A percentile compares a stretch with the other conserved stretches of the same genome.
Conservation (phyloP, 2,888 invertebrate species). For the Lycia hirtaria region DNA sequence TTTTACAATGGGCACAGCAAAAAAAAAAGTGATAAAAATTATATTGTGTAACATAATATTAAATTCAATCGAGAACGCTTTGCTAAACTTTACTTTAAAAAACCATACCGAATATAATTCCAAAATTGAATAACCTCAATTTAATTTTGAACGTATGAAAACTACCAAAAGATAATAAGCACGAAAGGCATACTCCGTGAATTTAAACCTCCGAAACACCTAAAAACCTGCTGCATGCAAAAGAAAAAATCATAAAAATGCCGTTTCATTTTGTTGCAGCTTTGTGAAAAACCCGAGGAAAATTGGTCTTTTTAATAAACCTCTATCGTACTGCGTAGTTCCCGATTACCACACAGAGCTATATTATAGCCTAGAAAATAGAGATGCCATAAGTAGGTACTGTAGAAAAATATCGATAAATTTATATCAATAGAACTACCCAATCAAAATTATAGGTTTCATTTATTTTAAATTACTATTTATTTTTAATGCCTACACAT, state of each 20-base stretch:
- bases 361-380: conserved; percentile 8
- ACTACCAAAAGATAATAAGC: conserved; percentile 26
- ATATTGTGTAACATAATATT: no score
- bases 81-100: no score
- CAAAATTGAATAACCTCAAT: not conserved
- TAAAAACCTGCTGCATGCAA: conserved; percentile 16
- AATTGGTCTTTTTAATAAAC: conserved; percentile 72
- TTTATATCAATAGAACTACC: no score
- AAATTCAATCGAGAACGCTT: no score
- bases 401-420: not conserved
- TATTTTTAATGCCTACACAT: no score
- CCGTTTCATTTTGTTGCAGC: conserved; percentile 46
- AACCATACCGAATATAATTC: no score
- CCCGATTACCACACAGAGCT: conserved; percentile 31
- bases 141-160: conserved; percentile 4
- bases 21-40: no score
- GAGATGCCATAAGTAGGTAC: not conserved
- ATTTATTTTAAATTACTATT: no score
- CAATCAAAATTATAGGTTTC: no score
- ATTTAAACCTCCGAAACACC: conserved; percentile 21
- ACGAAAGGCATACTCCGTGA: conserved; percentile 16
- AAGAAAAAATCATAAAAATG: conserved; percentile 42
- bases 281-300: conserved; percentile 57
- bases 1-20: no score
- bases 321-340: conserved; percentile 44